phyloP scores from a whole-genome alignment of 2,113 vertebrate species.

The Clarias magur region DNA sequence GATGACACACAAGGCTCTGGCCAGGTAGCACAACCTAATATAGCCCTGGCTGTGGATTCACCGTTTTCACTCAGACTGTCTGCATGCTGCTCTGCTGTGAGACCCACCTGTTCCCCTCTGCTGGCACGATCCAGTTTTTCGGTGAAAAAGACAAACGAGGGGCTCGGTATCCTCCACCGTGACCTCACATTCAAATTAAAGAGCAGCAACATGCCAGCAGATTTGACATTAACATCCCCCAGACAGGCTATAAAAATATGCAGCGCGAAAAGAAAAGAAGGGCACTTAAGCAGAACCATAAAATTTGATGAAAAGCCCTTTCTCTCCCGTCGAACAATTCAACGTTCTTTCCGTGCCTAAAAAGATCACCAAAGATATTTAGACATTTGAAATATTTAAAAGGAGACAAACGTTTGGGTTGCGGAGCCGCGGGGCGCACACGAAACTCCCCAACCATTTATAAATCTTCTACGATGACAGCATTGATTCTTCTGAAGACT shows the following conservation, averaged over 20 bases:
- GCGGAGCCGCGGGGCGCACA: not conserved
- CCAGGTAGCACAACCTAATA: constrained; percentile 59
- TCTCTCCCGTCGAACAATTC: not conserved
- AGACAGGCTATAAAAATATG: constrained; percentile 30
- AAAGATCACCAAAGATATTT: not conserved
- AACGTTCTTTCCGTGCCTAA: not conserved
- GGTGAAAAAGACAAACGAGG: constrained; percentile 52
- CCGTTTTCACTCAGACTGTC: constrained; percentile 31
- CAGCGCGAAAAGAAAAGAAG: not conserved
- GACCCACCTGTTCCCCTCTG: constrained; percentile 54
- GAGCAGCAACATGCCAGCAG: constrained; percentile 20
- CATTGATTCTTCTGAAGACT: constrained; percentile 33
- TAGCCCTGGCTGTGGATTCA: constrained; percentile 48
- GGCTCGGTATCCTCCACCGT: constrained; percentile 18
- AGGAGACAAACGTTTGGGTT: constrained; percentile 8
- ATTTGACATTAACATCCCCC: constrained; percentile 35
- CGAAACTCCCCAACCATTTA: not conserved
- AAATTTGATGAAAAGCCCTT: constrained; percentile 25
- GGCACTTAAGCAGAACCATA: constrained; percentile 6
- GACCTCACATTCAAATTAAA: constrained; percentile 35
- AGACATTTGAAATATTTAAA: not conserved
- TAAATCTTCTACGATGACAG: constrained; percentile 1
- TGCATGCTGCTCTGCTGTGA: constrained; percentile 44
- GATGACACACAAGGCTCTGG: constrained; percentile 26
- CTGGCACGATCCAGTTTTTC: constrained; percentile 47